phyloP scores from a whole-genome alignment of 2,113 vertebrate genomes.

The Tinamus guttatus region DNA sequence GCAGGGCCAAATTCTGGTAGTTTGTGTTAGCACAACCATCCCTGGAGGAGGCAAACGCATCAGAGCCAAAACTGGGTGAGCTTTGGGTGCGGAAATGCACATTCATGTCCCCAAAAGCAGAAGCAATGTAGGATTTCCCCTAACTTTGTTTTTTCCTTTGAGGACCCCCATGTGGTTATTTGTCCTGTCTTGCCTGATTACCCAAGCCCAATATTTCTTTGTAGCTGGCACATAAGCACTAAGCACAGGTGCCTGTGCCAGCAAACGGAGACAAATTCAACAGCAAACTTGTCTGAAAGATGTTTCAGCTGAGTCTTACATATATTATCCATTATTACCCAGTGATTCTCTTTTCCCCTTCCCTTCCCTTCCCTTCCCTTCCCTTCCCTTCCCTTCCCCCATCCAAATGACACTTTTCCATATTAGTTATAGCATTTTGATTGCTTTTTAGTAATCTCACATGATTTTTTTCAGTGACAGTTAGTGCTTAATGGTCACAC shows the following conservation, averaged over 20 bases:
- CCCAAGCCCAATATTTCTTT: background rate
- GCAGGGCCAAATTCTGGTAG: background rate
- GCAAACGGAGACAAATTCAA: background rate
- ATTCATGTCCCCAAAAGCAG: background rate
- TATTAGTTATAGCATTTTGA: background rate
- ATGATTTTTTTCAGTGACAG: background rate
- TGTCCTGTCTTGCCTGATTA: background rate
- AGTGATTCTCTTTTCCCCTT: too few relatives aligned
- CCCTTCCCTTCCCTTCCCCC: too few relatives aligned
- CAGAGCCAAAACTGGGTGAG: background rate
- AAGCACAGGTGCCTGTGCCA: background rate
- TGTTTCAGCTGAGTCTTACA: background rate
- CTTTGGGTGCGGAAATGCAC: background rate
- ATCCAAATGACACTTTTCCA: accelerated
- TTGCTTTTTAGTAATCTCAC: background rate
- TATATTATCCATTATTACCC: too few relatives aligned
- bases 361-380: too few relatives aligned
- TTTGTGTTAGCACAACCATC: background rate
- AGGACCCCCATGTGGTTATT: background rate
- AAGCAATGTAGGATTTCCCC: background rate
- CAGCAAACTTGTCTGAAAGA: background rate
- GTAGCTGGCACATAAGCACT: too few relatives aligned
- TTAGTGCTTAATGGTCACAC: background rate
- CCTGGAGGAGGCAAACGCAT: background rate
- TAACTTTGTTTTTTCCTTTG: background rate